A percentile compares a stretch with the other conserved stretches of the same genome.
Conservation (phyloP, 1,140 invertebrate genomes). For the Aradophagus sp. region DNA sequence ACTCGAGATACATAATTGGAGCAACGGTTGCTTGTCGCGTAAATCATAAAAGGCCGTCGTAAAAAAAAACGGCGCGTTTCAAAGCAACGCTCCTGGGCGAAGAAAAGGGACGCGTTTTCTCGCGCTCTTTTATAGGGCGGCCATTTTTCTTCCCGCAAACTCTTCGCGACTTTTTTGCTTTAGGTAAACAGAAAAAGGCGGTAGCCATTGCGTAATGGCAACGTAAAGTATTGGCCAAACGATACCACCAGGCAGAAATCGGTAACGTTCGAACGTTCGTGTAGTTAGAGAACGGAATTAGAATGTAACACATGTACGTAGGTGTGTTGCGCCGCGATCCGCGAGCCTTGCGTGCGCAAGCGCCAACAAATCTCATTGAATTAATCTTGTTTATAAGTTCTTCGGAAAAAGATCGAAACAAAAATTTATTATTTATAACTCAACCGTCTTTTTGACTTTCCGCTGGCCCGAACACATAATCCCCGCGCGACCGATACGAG, state of each 20-base stretch:
- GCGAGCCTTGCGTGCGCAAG: constrained; percentile 33
- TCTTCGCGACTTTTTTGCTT: too few relatives aligned
- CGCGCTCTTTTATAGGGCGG: too few relatives aligned
- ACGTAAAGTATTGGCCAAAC: constrained; percentile 29
- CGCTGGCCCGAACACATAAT: constrained; percentile 1
- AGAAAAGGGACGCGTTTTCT: too few relatives aligned
- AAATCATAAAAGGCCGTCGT: too few relatives aligned
- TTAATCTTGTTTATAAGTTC: constrained; percentile 39
- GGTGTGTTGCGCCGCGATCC: constrained; percentile 29
- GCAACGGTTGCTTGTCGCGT: too few relatives aligned
- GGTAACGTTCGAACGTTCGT: constrained; percentile 40
- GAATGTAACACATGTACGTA: constrained; percentile 37
- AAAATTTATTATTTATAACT: constrained; percentile 41
- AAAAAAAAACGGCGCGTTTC: too few relatives aligned
- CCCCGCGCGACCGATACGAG: constrained; percentile 2
- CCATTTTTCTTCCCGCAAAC: too few relatives aligned
- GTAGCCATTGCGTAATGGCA: too few relatives aligned
- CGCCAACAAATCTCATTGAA: constrained; percentile 27
- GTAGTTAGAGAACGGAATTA: constrained; percentile 42
- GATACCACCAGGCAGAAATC: constrained; percentile 27
- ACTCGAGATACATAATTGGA: too few relatives aligned
- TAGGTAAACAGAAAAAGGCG: too few relatives aligned
- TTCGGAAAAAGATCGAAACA: too few relatives aligned
- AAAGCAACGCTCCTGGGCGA: too few relatives aligned
- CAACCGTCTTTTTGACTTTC: constrained; percentile 14